phyloP scores from a whole-genome alignment of 2,797 vertebrate genomes.

The Coranthus polyacanthus region DNA sequence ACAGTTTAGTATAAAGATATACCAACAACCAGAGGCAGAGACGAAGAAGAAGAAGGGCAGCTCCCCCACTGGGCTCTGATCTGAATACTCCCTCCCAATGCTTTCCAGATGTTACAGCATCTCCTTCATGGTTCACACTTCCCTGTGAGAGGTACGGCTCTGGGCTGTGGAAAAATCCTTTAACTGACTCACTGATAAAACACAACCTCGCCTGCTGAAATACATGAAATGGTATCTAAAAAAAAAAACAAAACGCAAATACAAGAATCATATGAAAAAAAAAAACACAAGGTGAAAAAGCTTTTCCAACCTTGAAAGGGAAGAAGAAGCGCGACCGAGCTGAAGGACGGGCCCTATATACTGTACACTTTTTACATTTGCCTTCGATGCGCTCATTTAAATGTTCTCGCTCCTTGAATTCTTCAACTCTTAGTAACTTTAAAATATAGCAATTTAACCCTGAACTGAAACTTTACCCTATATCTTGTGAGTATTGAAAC shows the following conservation, averaged over 20 bases:
- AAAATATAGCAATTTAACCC: not conserved
- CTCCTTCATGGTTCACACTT: constrained; percentile 26
- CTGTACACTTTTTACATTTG: constrained; percentile 32
- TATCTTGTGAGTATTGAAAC: not conserved
- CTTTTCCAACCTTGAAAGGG: constrained; percentile 17
- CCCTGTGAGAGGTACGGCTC: constrained; percentile 43
- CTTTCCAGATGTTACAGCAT: constrained; percentile 62
- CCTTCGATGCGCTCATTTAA: constrained; percentile 36
- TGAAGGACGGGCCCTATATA: not conserved
- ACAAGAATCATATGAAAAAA: constrained; percentile 15
- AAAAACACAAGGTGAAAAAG: not conserved
- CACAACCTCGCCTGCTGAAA: constrained; percentile 29
- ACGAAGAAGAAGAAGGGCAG: constrained; percentile 27
- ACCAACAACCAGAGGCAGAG: constrained; percentile 54
- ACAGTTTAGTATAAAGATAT: constrained; percentile 54
- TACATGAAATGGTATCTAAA: constrained; percentile 26
- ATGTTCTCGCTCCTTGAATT: constrained; percentile 17
- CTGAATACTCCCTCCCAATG: constrained; percentile 51
- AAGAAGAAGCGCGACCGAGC: not conserved
- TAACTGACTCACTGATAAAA: constrained; percentile 34
- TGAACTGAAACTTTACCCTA: constrained; percentile 23
- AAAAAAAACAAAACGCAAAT: too few species aligned
- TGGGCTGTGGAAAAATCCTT: constrained; percentile 46
- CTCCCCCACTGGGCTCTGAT: constrained; percentile 45
- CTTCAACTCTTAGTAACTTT: constrained; percentile 2